Conservation (phyloP, 2,797 vertebrate species). For the Mustela erminea region DNA sequence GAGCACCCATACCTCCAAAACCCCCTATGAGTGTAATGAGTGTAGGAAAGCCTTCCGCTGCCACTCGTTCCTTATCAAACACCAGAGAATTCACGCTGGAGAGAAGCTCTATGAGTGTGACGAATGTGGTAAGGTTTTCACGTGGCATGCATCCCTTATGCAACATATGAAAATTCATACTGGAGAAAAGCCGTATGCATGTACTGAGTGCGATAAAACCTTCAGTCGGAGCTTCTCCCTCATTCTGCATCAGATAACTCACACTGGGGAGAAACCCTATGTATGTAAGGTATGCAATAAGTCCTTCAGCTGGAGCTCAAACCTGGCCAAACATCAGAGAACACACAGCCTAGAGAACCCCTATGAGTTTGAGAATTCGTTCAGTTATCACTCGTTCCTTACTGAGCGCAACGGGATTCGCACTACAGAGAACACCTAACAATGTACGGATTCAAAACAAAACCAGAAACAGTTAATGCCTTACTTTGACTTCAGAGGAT, state of each 20-base stretch:
- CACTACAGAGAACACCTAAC: background rate
- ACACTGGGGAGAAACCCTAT: slow-evolving; percentile 80
- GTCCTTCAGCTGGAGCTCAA: slow-evolving; percentile 81
- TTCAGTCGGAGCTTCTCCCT: slow-evolving; percentile 81
- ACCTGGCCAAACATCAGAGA: slow-evolving; percentile 77
- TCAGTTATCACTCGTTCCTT: slow-evolving; percentile 68
- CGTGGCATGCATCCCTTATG: slow-evolving; percentile 78
- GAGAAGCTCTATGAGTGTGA: slow-evolving; percentile 82
- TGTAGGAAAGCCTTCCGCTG: slow-evolving; percentile 79
- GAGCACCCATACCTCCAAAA: slow-evolving; percentile 69
- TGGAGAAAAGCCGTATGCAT: slow-evolving; percentile 76
- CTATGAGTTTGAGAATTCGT: slow-evolving; percentile 63
- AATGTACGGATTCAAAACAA: background rate
- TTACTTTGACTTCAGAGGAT: slow-evolving; percentile 54
- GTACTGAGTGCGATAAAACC: slow-evolving; percentile 73
- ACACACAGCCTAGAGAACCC: slow-evolving; percentile 68
- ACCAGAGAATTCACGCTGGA: slow-evolving; percentile 82
- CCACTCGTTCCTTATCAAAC: slow-evolving; percentile 78
- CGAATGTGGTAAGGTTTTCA: slow-evolving; percentile 83
- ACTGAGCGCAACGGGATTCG: slow-evolving; percentile 30
- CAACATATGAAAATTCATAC: slow-evolving; percentile 80
- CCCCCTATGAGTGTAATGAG: slow-evolving; percentile 74
- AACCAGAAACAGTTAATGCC: slow-evolving; percentile 11
- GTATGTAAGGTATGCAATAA: slow-evolving; percentile 74
- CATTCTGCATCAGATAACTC: slow-evolving; percentile 79